phyloP scores from a whole-genome alignment of 35 echinoderm and acorn worm genomes.

The Amphiura filiformis region DNA sequence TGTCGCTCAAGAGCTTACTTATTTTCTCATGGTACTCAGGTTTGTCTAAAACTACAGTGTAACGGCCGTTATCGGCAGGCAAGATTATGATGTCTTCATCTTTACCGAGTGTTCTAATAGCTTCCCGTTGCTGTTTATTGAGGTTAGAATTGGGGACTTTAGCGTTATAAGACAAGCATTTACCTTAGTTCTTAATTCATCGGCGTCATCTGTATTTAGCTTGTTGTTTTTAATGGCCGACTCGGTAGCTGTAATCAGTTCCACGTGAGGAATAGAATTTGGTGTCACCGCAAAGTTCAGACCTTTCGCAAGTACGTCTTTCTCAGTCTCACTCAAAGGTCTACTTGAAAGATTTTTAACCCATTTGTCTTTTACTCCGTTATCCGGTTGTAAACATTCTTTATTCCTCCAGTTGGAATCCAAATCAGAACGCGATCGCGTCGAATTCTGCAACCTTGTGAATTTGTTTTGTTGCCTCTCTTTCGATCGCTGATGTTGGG shows the following conservation, averaged over 20 bases:
- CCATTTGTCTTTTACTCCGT: constrained; percentile 7
- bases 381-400: background rate
- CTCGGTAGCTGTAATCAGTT: background rate
- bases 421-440: too few species aligned
- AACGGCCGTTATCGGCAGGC: constrained; percentile 31
- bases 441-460: too few species aligned
- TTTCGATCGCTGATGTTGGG: too few species aligned
- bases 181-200: background rate
- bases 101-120: background rate
- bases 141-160: background rate
- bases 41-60: constrained; percentile 37
- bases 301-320: background rate
- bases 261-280: background rate
- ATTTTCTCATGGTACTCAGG: constrained; percentile 15
- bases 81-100: constrained; percentile 28
- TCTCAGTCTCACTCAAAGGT: background rate
- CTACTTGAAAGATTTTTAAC: constrained; percentile 9
- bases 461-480: too few species aligned
- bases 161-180: constrained; percentile 9
- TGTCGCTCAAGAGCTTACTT: background rate
- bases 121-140: background rate
- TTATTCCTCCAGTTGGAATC: too few species aligned
- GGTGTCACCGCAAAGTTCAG: constrained; percentile 4
- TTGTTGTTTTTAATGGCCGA: background rate
- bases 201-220: background rate